Conservation (phyloP, 2,797 vertebrate species). For the Fistularia tabacaria region DNA sequence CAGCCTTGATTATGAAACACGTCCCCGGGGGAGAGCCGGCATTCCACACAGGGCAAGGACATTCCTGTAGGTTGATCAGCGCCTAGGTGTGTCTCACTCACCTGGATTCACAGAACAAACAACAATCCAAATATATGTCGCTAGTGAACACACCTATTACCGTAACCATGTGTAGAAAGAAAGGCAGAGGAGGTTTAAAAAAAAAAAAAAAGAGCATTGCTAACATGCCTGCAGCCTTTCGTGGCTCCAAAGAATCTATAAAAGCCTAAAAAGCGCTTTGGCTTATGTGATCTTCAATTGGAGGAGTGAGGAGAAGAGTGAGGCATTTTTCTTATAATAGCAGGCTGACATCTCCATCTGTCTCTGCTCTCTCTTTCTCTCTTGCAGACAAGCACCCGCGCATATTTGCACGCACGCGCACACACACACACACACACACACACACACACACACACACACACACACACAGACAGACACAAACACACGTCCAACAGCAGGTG, state of each 20-base stretch:
- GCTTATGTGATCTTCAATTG: constrained; percentile 21
- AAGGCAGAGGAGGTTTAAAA: neutral
- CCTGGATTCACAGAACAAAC: constrained; percentile 36
- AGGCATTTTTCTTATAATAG: constrained; percentile 50
- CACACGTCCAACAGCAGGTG: neutral
- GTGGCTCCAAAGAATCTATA: constrained; percentile 9
- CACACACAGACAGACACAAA: neutral
- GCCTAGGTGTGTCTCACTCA: constrained; percentile 49
- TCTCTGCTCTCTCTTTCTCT: constrained; percentile 10
- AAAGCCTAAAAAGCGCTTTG: constrained; percentile 18
- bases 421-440: constrained; percentile 2
- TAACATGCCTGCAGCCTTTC: neutral
- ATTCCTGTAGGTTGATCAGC: constrained; percentile 53
- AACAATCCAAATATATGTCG: constrained; percentile 31
- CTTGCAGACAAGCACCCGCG: too few relatives aligned
- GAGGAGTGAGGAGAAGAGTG: constrained; percentile 35
- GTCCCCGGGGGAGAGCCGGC: constrained; percentile 32
- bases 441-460: neutral
- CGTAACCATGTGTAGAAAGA: neutral
- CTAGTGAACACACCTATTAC: constrained; percentile 30
- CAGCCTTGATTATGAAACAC: constrained; percentile 39
- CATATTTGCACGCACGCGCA: too few relatives aligned
- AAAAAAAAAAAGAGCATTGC: too few relatives aligned
- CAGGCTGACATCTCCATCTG: constrained; percentile 41
- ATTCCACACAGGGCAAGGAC: constrained; percentile 31